A percentile compares a stretch with the other conserved stretches of the same genome.
phyloP scores from a whole-genome alignment of 2,888 invertebrate genomes.

The Phania funesta region DNA sequence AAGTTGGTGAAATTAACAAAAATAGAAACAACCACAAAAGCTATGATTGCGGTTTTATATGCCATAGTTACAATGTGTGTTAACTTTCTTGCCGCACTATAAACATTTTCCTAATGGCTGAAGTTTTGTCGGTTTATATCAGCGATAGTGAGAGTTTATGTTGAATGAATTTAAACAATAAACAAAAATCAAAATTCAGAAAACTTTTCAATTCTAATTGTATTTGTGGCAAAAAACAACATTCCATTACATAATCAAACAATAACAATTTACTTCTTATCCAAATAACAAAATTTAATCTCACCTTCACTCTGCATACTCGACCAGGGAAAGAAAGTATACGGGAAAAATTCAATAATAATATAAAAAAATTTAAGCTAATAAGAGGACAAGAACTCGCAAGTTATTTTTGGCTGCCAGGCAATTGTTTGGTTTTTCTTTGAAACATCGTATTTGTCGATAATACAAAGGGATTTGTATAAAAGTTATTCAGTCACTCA shows the following conservation, averaged over 20 bases:
- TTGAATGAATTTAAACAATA: neutral
- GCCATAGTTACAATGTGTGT: neutral
- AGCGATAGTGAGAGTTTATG: neutral
- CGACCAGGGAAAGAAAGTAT: neutral
- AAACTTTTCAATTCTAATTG: neutral
- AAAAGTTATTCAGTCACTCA: slow-evolving; percentile 35
- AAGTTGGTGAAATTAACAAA: slow-evolving; percentile 11
- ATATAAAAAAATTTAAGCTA: slow-evolving; percentile 40
- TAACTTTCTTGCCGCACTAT: neutral
- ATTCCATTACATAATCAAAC: slow-evolving; percentile 8
- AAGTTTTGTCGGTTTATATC: neutral
- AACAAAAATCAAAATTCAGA: too few relatives aligned
- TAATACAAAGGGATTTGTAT: slow-evolving; percentile 51
- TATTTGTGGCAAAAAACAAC: neutral
- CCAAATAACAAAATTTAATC: slow-evolving; percentile 40
- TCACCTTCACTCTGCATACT: slow-evolving; percentile 30
- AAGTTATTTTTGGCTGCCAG: slow-evolving; percentile 33
- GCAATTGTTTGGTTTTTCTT: slow-evolving; percentile 33
- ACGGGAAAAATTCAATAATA: neutral
- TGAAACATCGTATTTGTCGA: slow-evolving; percentile 41
- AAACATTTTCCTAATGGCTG: neutral
- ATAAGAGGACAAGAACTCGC: slow-evolving; percentile 57
- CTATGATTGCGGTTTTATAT: neutral
- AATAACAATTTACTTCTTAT: slow-evolving; percentile 47
- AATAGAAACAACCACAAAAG: neutral